A percentile compares a stretch with the other conserved stretches of the same genome.
Evolutionary conservation across 2,888 invertebrate species (phyloP).

Genomic region (Polietes domitor): DNA sequence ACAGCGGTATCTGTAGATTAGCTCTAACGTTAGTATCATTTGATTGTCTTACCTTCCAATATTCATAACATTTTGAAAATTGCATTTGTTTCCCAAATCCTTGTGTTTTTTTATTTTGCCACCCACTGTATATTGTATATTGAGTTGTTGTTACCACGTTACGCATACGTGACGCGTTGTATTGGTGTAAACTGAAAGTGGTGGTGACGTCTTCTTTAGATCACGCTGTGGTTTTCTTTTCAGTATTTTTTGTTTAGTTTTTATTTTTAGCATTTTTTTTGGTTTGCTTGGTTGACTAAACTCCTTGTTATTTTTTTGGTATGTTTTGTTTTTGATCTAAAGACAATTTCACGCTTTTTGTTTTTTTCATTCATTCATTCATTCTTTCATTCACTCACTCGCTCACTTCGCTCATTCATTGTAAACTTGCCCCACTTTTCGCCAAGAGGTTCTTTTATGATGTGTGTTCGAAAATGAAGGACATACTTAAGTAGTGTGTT

Average conservation of each 20-base stretch:
- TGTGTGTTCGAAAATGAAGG: slow-evolving; percentile 24
- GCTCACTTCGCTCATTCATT: no score
- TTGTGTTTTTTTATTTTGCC: no score
- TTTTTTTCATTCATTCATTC: slow-evolving; percentile 10
- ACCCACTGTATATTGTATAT: neutral
- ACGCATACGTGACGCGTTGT: neutral
- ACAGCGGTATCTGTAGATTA: no score
- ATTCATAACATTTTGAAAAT: no score
- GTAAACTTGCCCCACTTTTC: slow-evolving; percentile 53
- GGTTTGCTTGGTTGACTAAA: neutral
- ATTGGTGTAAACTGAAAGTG: neutral
- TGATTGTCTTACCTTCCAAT: no score
- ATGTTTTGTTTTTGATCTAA: neutral
- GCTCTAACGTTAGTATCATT: no score
- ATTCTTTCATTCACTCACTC: slow-evolving; percentile 42
- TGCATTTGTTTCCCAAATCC: no score
- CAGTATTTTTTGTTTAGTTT: neutral
- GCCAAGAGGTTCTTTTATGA: slow-evolving; percentile 29
- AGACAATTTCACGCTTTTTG: slow-evolving; percentile 27
- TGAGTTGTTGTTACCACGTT: no score
- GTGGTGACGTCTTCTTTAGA: neutral
- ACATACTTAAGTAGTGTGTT: slow-evolving; percentile 9
- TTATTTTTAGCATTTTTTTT: slow-evolving; percentile 13
- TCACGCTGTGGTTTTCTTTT: neutral
- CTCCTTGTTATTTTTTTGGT: neutral